Conservation (phyloP, 2,113 vertebrate genomes). For the Ictalurus punctatus region DNA sequence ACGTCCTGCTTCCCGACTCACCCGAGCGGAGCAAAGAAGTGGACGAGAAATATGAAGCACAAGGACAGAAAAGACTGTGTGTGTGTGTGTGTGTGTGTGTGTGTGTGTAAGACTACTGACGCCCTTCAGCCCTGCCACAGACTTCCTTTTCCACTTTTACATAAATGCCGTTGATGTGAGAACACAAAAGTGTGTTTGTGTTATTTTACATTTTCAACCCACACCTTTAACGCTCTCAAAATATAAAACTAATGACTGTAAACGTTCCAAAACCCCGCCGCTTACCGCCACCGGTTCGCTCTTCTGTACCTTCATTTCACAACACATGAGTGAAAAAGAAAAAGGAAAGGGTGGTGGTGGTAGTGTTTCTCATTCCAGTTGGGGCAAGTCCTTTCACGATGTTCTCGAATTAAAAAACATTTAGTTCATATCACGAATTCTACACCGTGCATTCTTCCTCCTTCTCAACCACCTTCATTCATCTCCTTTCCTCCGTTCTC, state of each 20-base stretch:
- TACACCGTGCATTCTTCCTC: background rate
- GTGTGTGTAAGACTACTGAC: conserved; percentile 51
- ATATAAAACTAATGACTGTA: background rate
- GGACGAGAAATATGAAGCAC: conserved; percentile 14
- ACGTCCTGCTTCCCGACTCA: conserved; percentile 39
- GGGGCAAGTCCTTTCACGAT: background rate
- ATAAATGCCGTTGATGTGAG: conserved; percentile 74
- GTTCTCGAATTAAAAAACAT: background rate
- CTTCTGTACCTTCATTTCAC: background rate
- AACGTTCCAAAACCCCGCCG: background rate
- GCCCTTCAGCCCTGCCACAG: conserved; percentile 62
- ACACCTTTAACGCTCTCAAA: background rate
- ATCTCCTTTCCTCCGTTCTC: background rate
- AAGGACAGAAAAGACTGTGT: conserved; percentile 51
- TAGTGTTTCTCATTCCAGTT: background rate
- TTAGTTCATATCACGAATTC: background rate
- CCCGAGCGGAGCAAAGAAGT: conserved; percentile 37
- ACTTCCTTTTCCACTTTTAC: conserved; percentile 74
- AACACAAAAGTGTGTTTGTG: conserved; percentile 50
- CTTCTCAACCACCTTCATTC: background rate
- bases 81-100: conserved; percentile 52
- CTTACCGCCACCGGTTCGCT: background rate
- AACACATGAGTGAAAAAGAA: background rate
- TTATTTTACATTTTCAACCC: conserved; percentile 10
- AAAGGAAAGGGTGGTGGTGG: background rate